These are phyloP conservation scores for Ennomos fuscantarius DNA, from an alignment of 2,888 invertebrate genomes.

Conservation along the genomic window DNA sequence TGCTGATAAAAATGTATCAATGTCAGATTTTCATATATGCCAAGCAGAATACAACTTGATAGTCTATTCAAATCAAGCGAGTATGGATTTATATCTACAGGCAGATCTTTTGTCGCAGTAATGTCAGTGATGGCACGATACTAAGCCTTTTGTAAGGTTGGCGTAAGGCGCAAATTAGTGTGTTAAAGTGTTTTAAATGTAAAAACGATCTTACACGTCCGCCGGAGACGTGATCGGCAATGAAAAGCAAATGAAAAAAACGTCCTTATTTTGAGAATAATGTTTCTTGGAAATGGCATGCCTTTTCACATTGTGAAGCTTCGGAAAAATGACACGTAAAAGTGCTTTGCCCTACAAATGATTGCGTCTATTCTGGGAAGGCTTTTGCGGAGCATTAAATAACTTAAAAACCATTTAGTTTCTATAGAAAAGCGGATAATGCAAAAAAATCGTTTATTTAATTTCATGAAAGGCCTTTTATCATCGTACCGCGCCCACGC, in stretches of 20 bases:
- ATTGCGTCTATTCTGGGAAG: slow-evolving; percentile 44
- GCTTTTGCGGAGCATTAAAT: slow-evolving; percentile 40
- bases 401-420: slow-evolving; percentile 39
- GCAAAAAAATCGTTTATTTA: slow-evolving; percentile 15
- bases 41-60: slow-evolving; percentile 28
- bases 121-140: not conserved
- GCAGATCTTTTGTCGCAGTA: slow-evolving; percentile 14
- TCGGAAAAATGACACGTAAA: slow-evolving; percentile 47
- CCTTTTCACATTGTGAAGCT: slow-evolving; percentile 40
- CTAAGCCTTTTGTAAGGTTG: slow-evolving; percentile 2
- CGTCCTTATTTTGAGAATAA: slow-evolving; percentile 49
- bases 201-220: slow-evolving; percentile 49
- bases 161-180: slow-evolving; percentile 12
- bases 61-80: slow-evolving; percentile 44
- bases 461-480: not conserved
- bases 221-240: slow-evolving; percentile 53
- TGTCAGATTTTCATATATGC: slow-evolving; percentile 25
- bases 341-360: slow-evolving; percentile 49
- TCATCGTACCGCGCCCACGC: no score
- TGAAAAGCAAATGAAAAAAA: slow-evolving; percentile 53
- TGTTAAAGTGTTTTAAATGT: slow-evolving; percentile 34
- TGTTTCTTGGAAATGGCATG: slow-evolving; percentile 43
- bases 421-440: slow-evolving; percentile 22
- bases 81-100: slow-evolving; percentile 21
- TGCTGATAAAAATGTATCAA: slow-evolving; percentile 23